Conservation (phyloP, 1,140 invertebrate genomes). For the Linepithema humile region DNA sequence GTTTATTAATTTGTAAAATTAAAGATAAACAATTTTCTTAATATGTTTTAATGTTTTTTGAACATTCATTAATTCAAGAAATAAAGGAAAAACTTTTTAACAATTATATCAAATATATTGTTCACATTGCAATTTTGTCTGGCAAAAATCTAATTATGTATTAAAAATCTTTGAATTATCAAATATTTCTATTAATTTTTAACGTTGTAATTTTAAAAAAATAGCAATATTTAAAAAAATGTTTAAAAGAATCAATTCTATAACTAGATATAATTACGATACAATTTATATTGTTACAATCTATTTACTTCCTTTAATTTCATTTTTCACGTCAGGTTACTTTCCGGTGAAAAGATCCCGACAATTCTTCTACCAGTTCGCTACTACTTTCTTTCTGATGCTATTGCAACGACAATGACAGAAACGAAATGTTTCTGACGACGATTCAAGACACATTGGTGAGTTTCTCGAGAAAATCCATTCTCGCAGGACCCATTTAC, state of each 20-base stretch:
- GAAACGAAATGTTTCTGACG: constrained; percentile 4
- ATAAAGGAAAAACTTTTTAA: background rate
- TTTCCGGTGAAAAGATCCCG: constrained; percentile 1
- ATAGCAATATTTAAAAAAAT: no score
- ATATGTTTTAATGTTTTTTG: background rate
- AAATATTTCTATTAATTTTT: background rate
- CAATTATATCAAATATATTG: background rate
- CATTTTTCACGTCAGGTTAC: background rate
- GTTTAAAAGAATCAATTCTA: no score
- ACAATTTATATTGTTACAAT: background rate
- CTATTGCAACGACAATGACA: background rate
- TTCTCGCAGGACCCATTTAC: constrained; percentile 21
- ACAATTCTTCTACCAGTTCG: background rate
- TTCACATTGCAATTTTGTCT: background rate
- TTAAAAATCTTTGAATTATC: background rate
- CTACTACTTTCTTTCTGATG: background rate
- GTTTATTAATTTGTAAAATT: background rate
- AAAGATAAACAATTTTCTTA: background rate
- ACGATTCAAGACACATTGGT: background rate
- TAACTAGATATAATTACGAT: no score
- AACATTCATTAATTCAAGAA: background rate
- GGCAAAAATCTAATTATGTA: background rate
- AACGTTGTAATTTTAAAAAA: no score
- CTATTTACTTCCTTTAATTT: background rate
- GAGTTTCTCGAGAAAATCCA: background rate